Evolutionary conservation across 2,888 invertebrate species (phyloP).

Genomic region (Willowsia nigromaculata): DNA sequence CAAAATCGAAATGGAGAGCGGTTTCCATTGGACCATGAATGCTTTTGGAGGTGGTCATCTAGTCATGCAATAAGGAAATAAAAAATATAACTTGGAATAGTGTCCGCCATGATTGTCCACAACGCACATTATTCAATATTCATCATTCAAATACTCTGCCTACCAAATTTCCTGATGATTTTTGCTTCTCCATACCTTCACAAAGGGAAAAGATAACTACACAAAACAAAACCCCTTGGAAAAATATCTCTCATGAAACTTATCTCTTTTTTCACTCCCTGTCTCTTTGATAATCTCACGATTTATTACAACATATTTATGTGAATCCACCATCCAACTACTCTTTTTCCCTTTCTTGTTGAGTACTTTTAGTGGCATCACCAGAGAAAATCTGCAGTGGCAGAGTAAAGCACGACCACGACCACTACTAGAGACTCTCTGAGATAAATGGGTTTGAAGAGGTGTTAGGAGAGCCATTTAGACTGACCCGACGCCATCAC

Average conservation of each 20-base stretch:
- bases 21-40: not conserved
- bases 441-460: constrained; percentile 73
- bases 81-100: not conserved
- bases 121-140: constrained; percentile 45
- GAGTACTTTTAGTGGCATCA: constrained; percentile 35
- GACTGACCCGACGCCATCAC: constrained; percentile 70
- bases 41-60: not conserved
- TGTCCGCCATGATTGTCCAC: not conserved
- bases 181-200: too few relatives aligned
- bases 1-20: not conserved
- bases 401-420: not conserved
- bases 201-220: too few relatives aligned
- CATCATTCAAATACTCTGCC: too few relatives aligned
- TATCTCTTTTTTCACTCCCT: constrained; percentile 29
- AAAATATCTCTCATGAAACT: constrained; percentile 10
- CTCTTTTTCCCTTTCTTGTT: constrained; percentile 12
- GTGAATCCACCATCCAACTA: constrained; percentile 26
- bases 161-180: too few relatives aligned
- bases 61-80: not conserved
- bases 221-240: not conserved
- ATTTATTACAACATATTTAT: constrained; percentile 57
- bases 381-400: constrained; percentile 29
- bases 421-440: not conserved
- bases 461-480: constrained; percentile 78
- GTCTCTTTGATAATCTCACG: constrained; percentile 57